These are phyloP conservation scores for Erythrocebus patas DNA, from an alignment of 2,113 vertebrate species.

Conservation along the genomic window DNA sequence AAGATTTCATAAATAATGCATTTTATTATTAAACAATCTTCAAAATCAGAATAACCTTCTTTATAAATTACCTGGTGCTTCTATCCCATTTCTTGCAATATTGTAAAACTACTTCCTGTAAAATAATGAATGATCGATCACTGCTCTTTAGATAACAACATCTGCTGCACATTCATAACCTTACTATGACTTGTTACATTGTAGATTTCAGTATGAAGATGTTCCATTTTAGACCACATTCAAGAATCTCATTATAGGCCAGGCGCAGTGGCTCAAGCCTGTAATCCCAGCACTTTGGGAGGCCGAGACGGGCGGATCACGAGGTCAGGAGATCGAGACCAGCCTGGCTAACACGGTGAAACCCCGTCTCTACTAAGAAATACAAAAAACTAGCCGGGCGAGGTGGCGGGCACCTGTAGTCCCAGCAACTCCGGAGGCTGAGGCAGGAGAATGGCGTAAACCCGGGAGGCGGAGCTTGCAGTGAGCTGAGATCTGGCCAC, in stretches of 20 bases:
- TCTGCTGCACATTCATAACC: neutral
- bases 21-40: neutral
- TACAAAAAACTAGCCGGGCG: too few species aligned
- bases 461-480: too few species aligned
- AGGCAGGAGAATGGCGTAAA: too few species aligned
- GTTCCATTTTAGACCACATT: neutral
- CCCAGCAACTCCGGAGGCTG: too few species aligned
- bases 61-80: neutral
- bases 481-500: too few species aligned
- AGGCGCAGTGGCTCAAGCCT: too few species aligned
- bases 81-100: neutral
- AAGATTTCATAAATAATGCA: neutral
- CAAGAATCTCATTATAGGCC: neutral
- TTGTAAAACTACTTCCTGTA: slow-evolving; percentile 17
- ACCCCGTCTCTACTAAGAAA: too few species aligned
- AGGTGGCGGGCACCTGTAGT: too few species aligned
- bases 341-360: too few species aligned
- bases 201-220: neutral
- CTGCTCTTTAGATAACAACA: neutral
- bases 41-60: neutral
- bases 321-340: too few species aligned
- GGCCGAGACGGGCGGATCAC: too few species aligned
- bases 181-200: neutral
- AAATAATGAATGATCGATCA: neutral
- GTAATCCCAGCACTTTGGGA: too few species aligned